Evolutionary conservation across 2,113 vertebrate genomes (phyloP).

Genomic region (Podarcis cretensis): DNA sequence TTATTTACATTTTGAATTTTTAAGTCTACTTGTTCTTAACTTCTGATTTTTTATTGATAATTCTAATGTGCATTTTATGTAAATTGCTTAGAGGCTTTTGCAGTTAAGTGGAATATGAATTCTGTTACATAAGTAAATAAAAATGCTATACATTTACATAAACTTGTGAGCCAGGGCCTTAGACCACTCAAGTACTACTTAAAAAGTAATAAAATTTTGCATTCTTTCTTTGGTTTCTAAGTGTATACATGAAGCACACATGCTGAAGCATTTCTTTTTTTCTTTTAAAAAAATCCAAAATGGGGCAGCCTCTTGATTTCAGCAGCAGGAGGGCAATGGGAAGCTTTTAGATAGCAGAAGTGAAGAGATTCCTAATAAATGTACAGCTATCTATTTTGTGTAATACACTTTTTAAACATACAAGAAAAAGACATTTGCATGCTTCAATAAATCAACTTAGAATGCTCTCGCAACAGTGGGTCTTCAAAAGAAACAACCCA

Average conservation of each 20-base stretch:
- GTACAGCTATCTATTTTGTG: background rate
- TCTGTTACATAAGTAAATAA: no score
- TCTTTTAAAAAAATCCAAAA: background rate
- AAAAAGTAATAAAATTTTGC: background rate
- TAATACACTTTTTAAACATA: background rate
- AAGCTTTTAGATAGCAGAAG: background rate
- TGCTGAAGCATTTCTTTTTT: background rate
- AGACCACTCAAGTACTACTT: background rate
- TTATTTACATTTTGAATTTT: no score
- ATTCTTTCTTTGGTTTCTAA: background rate
- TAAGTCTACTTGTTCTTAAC: no score
- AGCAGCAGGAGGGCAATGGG: background rate
- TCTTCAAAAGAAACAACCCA: background rate
- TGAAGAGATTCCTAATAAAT: background rate
- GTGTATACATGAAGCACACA: background rate
- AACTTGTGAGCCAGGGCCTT: background rate
- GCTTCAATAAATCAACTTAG: conserved; percentile 26
- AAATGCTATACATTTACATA: background rate
- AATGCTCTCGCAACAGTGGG: background rate
- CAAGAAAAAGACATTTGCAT: background rate
- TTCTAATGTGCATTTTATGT: no score
- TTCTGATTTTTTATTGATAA: no score
- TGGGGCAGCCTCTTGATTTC: background rate
- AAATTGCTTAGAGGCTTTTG: no score
- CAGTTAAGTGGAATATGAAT: no score